Conservation (phyloP, 1,140 invertebrate genomes). For the Trypoxylus dichotomus region DNA sequence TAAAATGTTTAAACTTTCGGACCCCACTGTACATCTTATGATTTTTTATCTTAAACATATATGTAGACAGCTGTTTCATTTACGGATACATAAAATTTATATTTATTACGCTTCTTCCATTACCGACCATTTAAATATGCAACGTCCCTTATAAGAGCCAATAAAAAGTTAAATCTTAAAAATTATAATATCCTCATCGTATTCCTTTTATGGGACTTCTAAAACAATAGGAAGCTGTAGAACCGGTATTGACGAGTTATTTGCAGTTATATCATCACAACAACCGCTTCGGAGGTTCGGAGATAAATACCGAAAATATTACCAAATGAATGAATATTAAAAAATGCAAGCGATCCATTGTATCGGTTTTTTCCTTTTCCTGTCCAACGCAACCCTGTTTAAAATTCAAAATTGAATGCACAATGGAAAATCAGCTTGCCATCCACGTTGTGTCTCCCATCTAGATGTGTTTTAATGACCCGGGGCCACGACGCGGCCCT, state of each 20-base stretch:
- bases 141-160: background rate
- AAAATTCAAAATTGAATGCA: constrained; percentile 38
- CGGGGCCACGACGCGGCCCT: constrained; percentile 35
- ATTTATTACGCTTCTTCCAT: too few relatives aligned
- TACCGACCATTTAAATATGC: background rate
- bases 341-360: constrained; percentile 11
- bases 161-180: background rate
- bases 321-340: constrained; percentile 6
- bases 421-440: constrained; percentile 34
- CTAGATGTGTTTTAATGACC: constrained; percentile 34
- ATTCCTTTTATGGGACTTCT: background rate
- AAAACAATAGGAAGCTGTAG: background rate
- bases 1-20: too few relatives aligned
- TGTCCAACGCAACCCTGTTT: constrained; percentile 29
- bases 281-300: background rate
- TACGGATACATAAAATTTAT: too few relatives aligned
- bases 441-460: constrained; percentile 33
- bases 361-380: background rate
- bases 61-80: too few relatives aligned
- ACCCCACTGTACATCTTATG: too few relatives aligned
- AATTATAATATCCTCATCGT: background rate
- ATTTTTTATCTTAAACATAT: too few relatives aligned
- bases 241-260: constrained; percentile 3
- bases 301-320: constrained; percentile 7
- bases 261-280: constrained; percentile 20